Base-by-base conservation (phyloP, 2,113 vertebrate genomes). In the Syrmaticus mikado region DNA sequence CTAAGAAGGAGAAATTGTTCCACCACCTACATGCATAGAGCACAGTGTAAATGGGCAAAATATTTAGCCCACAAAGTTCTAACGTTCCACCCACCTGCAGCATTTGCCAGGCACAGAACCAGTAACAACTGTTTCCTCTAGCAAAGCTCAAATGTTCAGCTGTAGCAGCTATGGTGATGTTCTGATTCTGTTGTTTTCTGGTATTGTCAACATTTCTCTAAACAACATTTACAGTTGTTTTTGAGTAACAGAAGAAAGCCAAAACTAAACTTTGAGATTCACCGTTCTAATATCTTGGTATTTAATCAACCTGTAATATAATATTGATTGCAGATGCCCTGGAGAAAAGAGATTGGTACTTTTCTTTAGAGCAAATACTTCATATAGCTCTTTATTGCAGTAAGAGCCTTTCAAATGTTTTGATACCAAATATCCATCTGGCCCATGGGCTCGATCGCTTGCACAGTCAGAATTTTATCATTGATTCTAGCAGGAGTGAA, bases 261-360 rank as follows among this genome's bases (percentile, higher is more conserved):
- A 89, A 83, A 96, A 83, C 41, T 52, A 48, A 36, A 71, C 55
- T 82, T 80, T n/a, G 72, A 94, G 85, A 82, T 89, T 87, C 94
- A 94, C 91, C 0, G 0, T 78, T 91, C 82, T 89, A 92, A 81
- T 94, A 95, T 92, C 72, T 89, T 80, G 24, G n/a, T 93, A 92
- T 92, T 95, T 93, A 93, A 94, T 94, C 93, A 96, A 91, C 75
- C 38, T 81, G 34, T 91, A 93, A 93, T 83, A 91, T 82, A 71
- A 94, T 85, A 95, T 93, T 87, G 95, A 94, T 95, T 93, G 77
- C 61, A 85, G 82, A 93, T 78, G 61, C 79, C 13, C 1, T 72
- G 46, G 85, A 96, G 89, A 93, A 34, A 52, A 76, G 43, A 76
- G 61, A 85, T 15, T 71, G 87, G 71, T 91, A 30, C 75, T 93